phyloP scores from a whole-genome alignment of 2,888 invertebrate genomes.

The Diabrotica balteata region DNA sequence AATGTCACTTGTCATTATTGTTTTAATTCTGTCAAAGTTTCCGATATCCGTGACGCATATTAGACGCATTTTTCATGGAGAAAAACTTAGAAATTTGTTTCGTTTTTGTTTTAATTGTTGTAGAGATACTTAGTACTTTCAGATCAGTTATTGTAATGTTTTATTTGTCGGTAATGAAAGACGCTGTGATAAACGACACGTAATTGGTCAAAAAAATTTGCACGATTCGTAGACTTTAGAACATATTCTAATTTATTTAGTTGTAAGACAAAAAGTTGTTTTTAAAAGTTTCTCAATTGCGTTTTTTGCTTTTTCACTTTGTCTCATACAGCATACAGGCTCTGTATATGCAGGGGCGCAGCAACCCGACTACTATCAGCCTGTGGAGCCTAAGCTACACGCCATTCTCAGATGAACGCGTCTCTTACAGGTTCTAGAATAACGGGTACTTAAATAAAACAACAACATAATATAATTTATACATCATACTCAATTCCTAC shows the following conservation, averaged over 20 bases:
- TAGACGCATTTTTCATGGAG: no score
- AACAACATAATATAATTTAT: conserved; percentile 43
- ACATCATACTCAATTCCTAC: conserved; percentile 32
- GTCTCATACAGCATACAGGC: conserved; percentile 63
- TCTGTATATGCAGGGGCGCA: conserved; percentile 63
- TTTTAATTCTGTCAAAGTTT: no score
- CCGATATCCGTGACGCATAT: no score
- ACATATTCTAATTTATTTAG: conserved; percentile 27
- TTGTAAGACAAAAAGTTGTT: conserved; percentile 50
- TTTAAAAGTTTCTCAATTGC: conserved; percentile 51
- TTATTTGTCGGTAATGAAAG: no score
- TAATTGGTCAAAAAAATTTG: conserved; percentile 54
- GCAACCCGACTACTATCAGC: conserved; percentile 62
- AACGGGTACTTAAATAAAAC: conserved; percentile 62
- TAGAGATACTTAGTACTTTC: no score
- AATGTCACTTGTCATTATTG: no score
- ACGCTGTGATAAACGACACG: no score
- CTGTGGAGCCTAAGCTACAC: conserved; percentile 64
- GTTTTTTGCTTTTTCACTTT: conserved; percentile 55
- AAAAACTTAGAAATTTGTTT: no score
- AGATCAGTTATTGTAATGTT: no score
- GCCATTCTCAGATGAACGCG: conserved; percentile 54
- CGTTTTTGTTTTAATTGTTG: no score
- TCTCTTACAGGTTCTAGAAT: conserved; percentile 61
- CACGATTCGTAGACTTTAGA: conserved; percentile 42